These are phyloP conservation scores for Chondrilla cf. caribensis DNA, from an alignment of 37 sponge, comb jelly and placozoan genomes.

Conservation along the genomic window DNA sequence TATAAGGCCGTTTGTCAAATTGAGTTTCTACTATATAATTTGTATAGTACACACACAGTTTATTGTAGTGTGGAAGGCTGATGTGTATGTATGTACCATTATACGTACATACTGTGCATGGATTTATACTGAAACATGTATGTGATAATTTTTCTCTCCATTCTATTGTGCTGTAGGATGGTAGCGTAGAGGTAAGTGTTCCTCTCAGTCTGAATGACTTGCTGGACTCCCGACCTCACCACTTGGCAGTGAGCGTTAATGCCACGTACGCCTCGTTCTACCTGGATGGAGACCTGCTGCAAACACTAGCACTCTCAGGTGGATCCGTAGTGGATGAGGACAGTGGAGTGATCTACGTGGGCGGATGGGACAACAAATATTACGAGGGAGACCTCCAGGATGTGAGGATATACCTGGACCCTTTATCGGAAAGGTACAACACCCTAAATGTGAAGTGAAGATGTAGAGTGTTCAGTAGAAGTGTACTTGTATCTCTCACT, in stretches of 20 bases:
- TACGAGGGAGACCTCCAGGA: slow-evolving; percentile 64
- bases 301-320: not conserved
- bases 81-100: no score
- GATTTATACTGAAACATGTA: no score
- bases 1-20: no score
- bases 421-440: slow-evolving; percentile 52
- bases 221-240: not conserved
- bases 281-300: not conserved
- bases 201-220: not conserved
- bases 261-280: not conserved
- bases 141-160: no score
- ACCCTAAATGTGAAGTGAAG: not conserved
- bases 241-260: not conserved
- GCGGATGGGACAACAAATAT: not conserved
- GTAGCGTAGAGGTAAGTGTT: not conserved
- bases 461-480: no score
- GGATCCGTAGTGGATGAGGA: not conserved
- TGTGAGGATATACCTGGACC: slow-evolving; percentile 53
- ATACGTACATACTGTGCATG: no score
- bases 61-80: no score
- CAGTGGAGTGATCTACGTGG: slow-evolving; percentile 5
- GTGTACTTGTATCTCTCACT: no score
- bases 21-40: no score
- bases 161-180: no score
- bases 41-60: no score